Evolutionary conservation across 2,113 vertebrate species (phyloP).

Genomic region (Nothoprocta pentlandii): DNA sequence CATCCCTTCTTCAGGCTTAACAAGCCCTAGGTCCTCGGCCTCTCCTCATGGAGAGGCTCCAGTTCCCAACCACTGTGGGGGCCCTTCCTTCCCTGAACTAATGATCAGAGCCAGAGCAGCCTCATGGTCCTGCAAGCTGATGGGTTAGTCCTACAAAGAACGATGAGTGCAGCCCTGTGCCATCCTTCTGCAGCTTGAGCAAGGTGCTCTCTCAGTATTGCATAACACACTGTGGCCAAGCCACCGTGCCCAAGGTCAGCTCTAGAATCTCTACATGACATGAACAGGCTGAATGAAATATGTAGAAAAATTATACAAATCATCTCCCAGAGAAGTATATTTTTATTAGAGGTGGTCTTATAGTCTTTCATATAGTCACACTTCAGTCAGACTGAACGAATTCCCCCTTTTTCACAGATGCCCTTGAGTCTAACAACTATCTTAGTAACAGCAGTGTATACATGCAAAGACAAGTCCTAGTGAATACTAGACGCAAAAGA

Average conservation of each 20-base stretch:
- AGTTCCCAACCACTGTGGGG: neutral
- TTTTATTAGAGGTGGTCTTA: neutral
- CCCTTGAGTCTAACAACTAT: neutral
- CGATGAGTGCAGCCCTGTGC: neutral
- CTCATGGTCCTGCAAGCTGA: neutral
- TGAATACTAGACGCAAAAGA: neutral
- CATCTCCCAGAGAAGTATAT: neutral
- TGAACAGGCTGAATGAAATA: neutral
- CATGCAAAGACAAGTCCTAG: neutral
- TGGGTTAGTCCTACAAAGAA: neutral
- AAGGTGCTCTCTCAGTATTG: neutral
- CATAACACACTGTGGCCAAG: neutral
- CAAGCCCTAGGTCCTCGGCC: neutral
- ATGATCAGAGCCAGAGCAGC: neutral
- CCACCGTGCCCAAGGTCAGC: neutral
- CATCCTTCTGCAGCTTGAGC: neutral
- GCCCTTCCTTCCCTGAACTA: neutral
- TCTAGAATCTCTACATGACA: neutral
- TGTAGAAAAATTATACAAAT: neutral
- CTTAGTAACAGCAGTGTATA: neutral
- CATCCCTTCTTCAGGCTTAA: neutral
- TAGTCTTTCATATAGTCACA: neutral
- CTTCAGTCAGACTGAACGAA: neutral
- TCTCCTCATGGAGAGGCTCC: neutral
- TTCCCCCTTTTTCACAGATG: neutral